Evolutionary conservation across 23 tunicate species (phyloP), one percentile per base, ranked within the genome.

Genomic region (Styela clava): DNA sequence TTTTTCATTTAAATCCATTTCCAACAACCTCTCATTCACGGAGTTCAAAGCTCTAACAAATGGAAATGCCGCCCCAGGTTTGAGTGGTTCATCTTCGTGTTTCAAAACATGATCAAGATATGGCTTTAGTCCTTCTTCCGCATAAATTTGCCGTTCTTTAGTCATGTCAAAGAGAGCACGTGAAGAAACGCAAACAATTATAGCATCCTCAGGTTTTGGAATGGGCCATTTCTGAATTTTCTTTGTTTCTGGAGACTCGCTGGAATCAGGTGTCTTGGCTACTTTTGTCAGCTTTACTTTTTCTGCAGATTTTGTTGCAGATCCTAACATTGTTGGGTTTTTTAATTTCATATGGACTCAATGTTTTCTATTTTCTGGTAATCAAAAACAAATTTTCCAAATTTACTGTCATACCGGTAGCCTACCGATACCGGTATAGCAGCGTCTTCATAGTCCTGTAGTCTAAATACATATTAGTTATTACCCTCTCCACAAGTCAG

Each of bases 61-160:
- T 20, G 95, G 86, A 87, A 96, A 91, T 20, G 99, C 99, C 72
- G 85, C 81, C 30, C 99, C 99, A 27, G 97, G 99, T 79, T 87
- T 86, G 19, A 96, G 37, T 33, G 99, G 97, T 26, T 34, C 73
- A 72, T 96, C 76, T 85, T 96, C 99, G 31, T 68, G 64, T 0
- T 81, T 64, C 20, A 96, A 74, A 87, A 96, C 87, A 79, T 84
- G 69, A 3, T 96, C 72, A n/a, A 91, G 74, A 68, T 91, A 96
- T 22, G 79, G 79, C 28, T 73, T 26, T 18, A 91, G 65, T 18
- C 99, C 99, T 71, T 96, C 24, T 34, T 96, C 89, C 21, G 77
- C 84, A 64, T 65, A 87, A 9, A 96, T 74, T 72, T 84, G 72
- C 61, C 91, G 33, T 63, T 92, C 97, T 56, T 87, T 87, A 35